Percentiles rank a stretch among this genome's conserved stretches.
These are phyloP conservation scores for Copidosoma aretas DNA, from an alignment of 2,888 invertebrate species.

Conservation along the genomic window DNA sequence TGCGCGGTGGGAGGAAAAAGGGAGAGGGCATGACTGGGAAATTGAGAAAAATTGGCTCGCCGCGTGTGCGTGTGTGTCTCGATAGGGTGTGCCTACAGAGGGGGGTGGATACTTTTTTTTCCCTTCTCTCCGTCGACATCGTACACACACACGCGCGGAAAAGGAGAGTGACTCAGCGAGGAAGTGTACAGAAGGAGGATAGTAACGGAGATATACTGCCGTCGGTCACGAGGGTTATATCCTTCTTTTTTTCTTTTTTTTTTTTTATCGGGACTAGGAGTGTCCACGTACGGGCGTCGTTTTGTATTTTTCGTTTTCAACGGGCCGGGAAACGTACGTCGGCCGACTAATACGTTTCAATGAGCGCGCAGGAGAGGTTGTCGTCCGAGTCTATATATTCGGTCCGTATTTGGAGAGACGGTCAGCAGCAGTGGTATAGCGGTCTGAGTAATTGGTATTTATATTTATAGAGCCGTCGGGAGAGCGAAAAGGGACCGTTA, in stretches of 20 bases:
- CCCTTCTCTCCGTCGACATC: too few species aligned
- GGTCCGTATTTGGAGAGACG: too few species aligned
- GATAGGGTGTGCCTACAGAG: too few species aligned
- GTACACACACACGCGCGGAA: too few species aligned
- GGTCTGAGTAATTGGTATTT: background rate
- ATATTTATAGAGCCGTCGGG: background rate
- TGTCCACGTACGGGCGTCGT: background rate
- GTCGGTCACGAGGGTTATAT: background rate
- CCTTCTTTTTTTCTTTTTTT: background rate
- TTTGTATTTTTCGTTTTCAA: too few species aligned
- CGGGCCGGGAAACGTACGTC: too few species aligned
- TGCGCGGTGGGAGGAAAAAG: constrained; percentile 3
- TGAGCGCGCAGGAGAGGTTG: too few species aligned
- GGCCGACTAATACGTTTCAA: too few species aligned
- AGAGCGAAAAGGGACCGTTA: background rate
- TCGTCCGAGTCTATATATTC: too few species aligned
- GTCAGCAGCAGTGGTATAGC: background rate
- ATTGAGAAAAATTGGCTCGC: constrained; percentile 23
- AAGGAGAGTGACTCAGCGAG: background rate
- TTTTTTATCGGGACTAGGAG: background rate
- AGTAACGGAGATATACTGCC: background rate
- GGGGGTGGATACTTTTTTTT: too few species aligned
- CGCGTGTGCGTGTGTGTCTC: background rate
- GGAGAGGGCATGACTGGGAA: constrained; percentile 9
- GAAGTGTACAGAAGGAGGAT: too few species aligned